Evolutionary conservation across 2,888 invertebrate genomes (phyloP), one percentile per base, ranked within the genome.

Genomic region (Nomada lathburiana): DNA sequence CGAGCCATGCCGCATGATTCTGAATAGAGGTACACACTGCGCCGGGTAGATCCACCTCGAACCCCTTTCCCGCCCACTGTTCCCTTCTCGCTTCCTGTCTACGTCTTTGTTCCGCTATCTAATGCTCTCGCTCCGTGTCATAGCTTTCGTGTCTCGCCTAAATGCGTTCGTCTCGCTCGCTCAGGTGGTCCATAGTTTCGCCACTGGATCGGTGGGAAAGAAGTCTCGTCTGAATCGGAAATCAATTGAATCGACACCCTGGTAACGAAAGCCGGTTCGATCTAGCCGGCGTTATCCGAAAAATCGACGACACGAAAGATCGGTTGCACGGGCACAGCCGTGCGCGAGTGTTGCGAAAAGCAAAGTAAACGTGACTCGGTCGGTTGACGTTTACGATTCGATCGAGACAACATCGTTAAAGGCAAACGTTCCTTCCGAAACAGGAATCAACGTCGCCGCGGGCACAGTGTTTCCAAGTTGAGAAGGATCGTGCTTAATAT

Each of bases 1-100:
- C 89, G 85, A 90, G 86, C 87, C 88, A 86, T 88, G 89, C 90
- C 87, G 89, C 88, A 88, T 88, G 89, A 90, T 87, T 91, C 87
- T 91, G 90, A 92, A 92, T 91, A 89, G 88, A 74, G 85, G 83
- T 88, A 80, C 89, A 86, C 85, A 80, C 80, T 76, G 81, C 73
- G 74, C 80, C 65, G 76, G 62, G 79, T 76, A 81, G 80, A 85
- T 84, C 80, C 76, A 78, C 71, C 82, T 71, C 80, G 74, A 70
- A 71, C 72, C 82, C 83, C 76, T 65, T 71, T 50, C 60, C 64
- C 70, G 63, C 64, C 76, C 74, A 23, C 60, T 63, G 53, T 29
- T 53, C 57, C 57, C 50, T 69, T 20, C 55, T 50, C 72, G 74
- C 23, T 79, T 18, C 23, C 67, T 72, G 60, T 59, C 77, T 57